Percentiles rank a stretch among this genome's conserved stretches.
These are phyloP conservation scores for Pseudomyrmex concolor DNA, from an alignment of 1,140 invertebrate genomes.

Conservation along the genomic window DNA sequence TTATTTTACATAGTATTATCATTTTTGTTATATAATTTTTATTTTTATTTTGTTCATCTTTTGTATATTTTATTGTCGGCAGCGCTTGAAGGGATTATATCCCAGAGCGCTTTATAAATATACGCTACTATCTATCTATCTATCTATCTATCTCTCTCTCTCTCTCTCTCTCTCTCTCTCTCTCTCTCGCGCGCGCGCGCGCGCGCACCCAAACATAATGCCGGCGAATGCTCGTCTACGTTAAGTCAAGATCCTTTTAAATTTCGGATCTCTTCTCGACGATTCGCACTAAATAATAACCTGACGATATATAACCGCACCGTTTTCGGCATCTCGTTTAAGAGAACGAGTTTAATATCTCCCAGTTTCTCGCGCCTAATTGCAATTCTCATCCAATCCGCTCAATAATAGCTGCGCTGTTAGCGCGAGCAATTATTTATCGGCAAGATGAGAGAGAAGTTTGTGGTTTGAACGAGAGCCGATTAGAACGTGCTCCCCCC, in stretches of 20 bases:
- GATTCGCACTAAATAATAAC: neutral
- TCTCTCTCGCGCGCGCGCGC: too few relatives aligned
- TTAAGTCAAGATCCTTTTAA: neutral
- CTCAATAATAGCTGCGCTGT: constrained; percentile 16
- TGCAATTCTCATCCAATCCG: constrained; percentile 37
- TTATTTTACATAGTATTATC: too few relatives aligned
- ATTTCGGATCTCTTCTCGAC: neutral
- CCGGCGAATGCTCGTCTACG: too few relatives aligned
- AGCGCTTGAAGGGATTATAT: too few relatives aligned
- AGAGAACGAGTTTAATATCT: constrained; percentile 18
- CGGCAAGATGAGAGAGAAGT: neutral
- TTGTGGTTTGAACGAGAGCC: neutral
- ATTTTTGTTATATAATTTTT: too few relatives aligned
- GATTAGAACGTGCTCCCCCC: constrained; percentile 18
- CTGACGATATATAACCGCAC: neutral
- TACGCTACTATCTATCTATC: too few relatives aligned
- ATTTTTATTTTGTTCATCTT: too few relatives aligned
- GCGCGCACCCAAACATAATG: too few relatives aligned
- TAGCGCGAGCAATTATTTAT: constrained; percentile 50
- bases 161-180: too few relatives aligned
- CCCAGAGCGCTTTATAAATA: too few relatives aligned
- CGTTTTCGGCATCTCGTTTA: constrained; percentile 1
- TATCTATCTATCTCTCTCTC: too few relatives aligned
- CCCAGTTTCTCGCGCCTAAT: constrained; percentile 27
- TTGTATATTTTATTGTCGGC: too few relatives aligned